Base-by-base conservation (phyloP, 37 sponge, comb jelly and placozoan species). In the Mnemiopsis leidyi region DNA sequence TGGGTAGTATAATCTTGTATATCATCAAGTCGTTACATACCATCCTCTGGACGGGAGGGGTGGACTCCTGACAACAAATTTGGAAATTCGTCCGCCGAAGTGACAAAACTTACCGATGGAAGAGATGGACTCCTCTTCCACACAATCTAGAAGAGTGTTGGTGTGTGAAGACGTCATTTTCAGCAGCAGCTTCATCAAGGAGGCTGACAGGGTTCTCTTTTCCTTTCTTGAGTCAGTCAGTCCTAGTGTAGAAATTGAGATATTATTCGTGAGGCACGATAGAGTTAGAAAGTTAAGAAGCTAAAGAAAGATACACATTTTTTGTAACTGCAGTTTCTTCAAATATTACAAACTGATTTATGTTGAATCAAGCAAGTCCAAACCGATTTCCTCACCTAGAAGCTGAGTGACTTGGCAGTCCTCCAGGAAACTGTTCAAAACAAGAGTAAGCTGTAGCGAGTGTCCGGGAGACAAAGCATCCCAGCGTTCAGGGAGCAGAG, bases 401-500 rank as follows among this genome's bases (percentile, higher is more conserved):
- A 85, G 90, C 36, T 40, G 90, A 39, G 90, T 85, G 5, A 85
- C 90, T 40, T 85, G 90, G 90, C 90, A 40, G 25, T 85, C 90
- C 61, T 85, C 90, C 90, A 85, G 48, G 48, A 85, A 85, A 39
- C 90, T 85, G 36, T 85, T 39, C n/a, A 85, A 61, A 18, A 85
- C 90, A 7, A 85, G 90, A n/a, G 90, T 85, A 28, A 85, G 48
- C 36, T 85, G 90, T 3, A 85, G 90, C 0, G 90, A 85, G 94
- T 97, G 96, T 93, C 98, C 98, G 69, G 82, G 93, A 26, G 96
- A 93, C 38, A 97, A 94, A 24, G 69, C 48, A 37, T 88, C 68
- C 92, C 95, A 93, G 33, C 68, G 32, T 30, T 95, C 83, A 38
- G 98, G 96, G 0, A 97, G 85, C 0, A 95, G 77, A 26, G 92